Evolutionary conservation across 2,797 vertebrate species (phyloP), one percentile per base, ranked within the genome.

Genomic region (Lepilemur ruficaudatus): DNA sequence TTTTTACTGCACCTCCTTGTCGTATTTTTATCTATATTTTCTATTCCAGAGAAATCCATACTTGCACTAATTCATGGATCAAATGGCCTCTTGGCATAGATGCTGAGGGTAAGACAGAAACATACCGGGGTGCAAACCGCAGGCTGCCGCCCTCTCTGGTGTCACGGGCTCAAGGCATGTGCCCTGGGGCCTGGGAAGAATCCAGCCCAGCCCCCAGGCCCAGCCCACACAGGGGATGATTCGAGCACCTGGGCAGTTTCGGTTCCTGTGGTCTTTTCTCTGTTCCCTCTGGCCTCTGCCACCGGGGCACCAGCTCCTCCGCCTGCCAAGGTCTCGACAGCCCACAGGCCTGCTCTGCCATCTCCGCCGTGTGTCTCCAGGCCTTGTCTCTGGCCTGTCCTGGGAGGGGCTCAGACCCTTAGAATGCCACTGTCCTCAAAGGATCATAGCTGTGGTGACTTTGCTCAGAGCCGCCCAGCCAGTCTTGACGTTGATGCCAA

Each of bases 261-360:
- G 0, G 72, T 98, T 98, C 98, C 98, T 97, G 97, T 96, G 93
- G n/a, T 88, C 89, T 93, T 97, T 43, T 25, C 43, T 59, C 0
- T n/a, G 73, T 52, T 96, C 79, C 59, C 9, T 35, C 61, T 69
- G 85, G 89, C 55, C 87, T 97, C 90, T 63, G 13, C 76, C 4
- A 25, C 4, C 15, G 43, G 48, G 90, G 3, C 38, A 41, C 2
- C 52, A 72, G 35, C 83, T 48, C 41, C 90, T 22, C 50, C 32
- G 7, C 0, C 30, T 9, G 67, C 55, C 81, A 32, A 35, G 75
- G 90, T 35, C 50, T 82, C 35, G 25, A 65, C 67, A 1, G 1
- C 0, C 0, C 30, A 1, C 0, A 0, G 35, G 22, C 81, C 30
- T 89, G 7, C 18, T 57, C 72, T 4, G 1, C 43, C 13, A 14